These are phyloP conservation scores for Neoscelio sp. DNA, from an alignment of 2,888 invertebrate species.

Conservation along the genomic window DNA sequence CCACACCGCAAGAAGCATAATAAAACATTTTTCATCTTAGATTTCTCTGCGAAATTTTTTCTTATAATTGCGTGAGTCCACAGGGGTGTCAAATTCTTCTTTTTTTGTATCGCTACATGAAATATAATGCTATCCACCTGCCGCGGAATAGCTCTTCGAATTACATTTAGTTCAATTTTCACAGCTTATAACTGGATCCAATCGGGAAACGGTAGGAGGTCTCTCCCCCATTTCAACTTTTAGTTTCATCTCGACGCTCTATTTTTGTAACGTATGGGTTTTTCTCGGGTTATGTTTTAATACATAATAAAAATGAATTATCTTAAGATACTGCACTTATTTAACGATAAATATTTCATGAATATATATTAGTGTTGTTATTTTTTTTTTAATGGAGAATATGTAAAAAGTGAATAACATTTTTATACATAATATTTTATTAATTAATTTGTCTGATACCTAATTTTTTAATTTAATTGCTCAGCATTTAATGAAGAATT, in stretches of 20 bases:
- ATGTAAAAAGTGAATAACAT: too few relatives aligned
- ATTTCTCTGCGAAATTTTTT: slow-evolving; percentile 4
- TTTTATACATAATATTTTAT: too few relatives aligned
- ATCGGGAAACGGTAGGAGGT: slow-evolving; percentile 18
- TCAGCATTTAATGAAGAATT: too few relatives aligned
- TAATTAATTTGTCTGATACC: too few relatives aligned
- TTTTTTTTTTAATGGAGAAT: too few relatives aligned
- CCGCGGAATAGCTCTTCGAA: slow-evolving; percentile 30
- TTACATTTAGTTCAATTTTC: slow-evolving; percentile 49
- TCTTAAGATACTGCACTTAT: too few relatives aligned
- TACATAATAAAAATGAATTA: slow-evolving; percentile 9
- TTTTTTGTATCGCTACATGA: slow-evolving; percentile 17
- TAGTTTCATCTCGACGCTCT: slow-evolving; percentile 12
- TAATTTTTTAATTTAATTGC: too few relatives aligned
- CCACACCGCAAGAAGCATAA: not conserved
- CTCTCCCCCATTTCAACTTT: slow-evolving; percentile 15
- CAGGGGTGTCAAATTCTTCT: slow-evolving; percentile 24
- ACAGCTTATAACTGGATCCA: slow-evolving; percentile 36
- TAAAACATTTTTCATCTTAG: slow-evolving; percentile 11
- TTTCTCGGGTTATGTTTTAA: slow-evolving; percentile 24
- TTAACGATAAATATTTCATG: too few relatives aligned
- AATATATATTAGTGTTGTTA: too few relatives aligned
- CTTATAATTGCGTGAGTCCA: slow-evolving; percentile 33
- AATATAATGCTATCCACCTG: slow-evolving; percentile 45
- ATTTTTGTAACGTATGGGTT: slow-evolving; percentile 4